A percentile compares a stretch with the other conserved stretches of the same genome.
These are phyloP conservation scores for Drosophila buzzatii DNA, from an alignment of 2,888 invertebrate species.

Conservation along the genomic window DNA sequence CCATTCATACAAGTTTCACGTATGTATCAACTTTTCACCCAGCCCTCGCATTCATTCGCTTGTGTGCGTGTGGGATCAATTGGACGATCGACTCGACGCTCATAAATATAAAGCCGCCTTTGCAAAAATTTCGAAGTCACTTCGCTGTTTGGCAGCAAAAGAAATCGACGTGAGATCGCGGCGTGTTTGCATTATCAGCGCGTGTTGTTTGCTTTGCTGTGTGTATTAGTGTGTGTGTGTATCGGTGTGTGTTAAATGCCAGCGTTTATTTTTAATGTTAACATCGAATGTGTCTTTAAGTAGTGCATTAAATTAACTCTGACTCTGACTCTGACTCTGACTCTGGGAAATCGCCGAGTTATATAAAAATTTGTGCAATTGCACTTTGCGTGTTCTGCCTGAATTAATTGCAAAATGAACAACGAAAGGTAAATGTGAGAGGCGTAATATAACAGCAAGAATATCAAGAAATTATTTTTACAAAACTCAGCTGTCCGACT, in stretches of 20 bases:
- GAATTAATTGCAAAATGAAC: conserved; percentile 60
- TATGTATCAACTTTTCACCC: conserved; percentile 13
- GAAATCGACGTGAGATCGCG: conserved; percentile 38
- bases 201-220: conserved; percentile 23
- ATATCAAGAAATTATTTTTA: conserved; percentile 21
- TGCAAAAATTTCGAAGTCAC: conserved; percentile 47
- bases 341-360: conserved; percentile 32
- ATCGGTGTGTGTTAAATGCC: conserved; percentile 13
- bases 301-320: conserved; percentile 37
- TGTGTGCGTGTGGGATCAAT: conserved; percentile 35
- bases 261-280: conserved; percentile 23
- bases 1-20: background rate
- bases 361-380: conserved; percentile 46
- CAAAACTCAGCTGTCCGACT: conserved; percentile 25
- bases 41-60: conserved; percentile 21
- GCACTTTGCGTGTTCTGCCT: conserved; percentile 41
- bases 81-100: conserved; percentile 47
- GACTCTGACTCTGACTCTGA: conserved; percentile 31
- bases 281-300: conserved; percentile 31
- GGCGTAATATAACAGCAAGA: conserved; percentile 6
- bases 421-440: conserved; percentile 63
- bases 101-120: conserved; percentile 64
- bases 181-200: conserved; percentile 16
- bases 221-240: conserved; percentile 1
- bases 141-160: conserved; percentile 58